Evolutionary conservation across 2,797 vertebrate genomes (phyloP), one percentile per base, ranked within the genome.

Genomic region (Dipus sagitta): DNA sequence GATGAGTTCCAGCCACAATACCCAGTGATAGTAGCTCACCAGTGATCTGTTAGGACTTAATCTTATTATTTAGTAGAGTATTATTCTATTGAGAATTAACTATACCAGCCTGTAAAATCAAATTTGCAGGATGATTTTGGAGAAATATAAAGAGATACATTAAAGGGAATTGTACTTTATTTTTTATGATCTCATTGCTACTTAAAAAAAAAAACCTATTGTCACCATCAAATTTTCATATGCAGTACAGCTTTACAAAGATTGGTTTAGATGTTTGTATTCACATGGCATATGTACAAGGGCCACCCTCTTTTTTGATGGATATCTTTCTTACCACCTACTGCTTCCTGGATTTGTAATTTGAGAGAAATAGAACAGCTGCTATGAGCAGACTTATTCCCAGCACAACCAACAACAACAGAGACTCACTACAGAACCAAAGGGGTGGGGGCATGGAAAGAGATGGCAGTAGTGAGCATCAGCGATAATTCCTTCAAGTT

Each of bases 341-440:
- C n/a, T n/a, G 60, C 67, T 71, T 96, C 88, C 78, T 84, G 77
- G 30, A 78, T 94, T 96, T 90, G 62, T 71, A 84, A 75, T 23
- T 88, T 81, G 82, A 67, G 54, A 72, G 71, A 94, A 92, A 32
- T 9, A 84, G 72, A 94, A 23, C 75, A 87, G 86, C 92, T 79
- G 60, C 65, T 65, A 85, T 91, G 30, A 87, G 64, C 38, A 91
- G 72, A 89, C 60, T 96, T 68, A 86, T 18, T 86, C 70, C 75
- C 65, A 95, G 24, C 13, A 84, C 30, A 93, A 28, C 85, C 71
- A 47, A 90, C 58, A 78, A 90, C 58, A 78, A 81, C 30, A 80
- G 0, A 92, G 54, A 24, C n/a, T 90, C 28, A 12, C 47, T 71
- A 65, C 26, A 82, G 87, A 89, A 24, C 23, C 32, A 86, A 71